Percentiles rank a stretch among this genome's conserved stretches.
phyloP scores from a whole-genome alignment of 1,140 invertebrate species.

The Temnothorax curvispinosus region DNA sequence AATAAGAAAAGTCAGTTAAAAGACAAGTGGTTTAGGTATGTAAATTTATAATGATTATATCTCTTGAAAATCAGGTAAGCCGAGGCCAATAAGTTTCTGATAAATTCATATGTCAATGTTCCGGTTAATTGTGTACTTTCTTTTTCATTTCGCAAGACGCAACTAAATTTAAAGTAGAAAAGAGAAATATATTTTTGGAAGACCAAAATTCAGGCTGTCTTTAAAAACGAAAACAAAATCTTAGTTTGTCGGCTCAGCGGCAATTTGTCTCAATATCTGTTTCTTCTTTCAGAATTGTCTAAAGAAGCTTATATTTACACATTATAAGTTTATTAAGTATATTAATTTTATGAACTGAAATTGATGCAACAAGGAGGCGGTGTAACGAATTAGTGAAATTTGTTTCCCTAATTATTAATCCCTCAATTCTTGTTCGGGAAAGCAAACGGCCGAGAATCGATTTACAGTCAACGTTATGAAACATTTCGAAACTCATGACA shows the following conservation, averaged over 20 bases:
- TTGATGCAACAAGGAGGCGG: not conserved
- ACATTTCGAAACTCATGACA: constrained; percentile 39
- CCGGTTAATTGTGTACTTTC: not conserved
- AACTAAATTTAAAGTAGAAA: not conserved
- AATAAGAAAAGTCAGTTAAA: not conserved
- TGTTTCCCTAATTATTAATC: constrained; percentile 8
- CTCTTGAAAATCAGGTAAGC: too few species aligned
- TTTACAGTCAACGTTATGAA: constrained; percentile 37
- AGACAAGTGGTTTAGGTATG: not conserved
- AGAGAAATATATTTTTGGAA: not conserved
- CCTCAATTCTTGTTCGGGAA: not conserved
- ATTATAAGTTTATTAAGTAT: not conserved
- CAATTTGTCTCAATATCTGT: not conserved
- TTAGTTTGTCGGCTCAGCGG: not conserved
- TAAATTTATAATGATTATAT: not conserved
- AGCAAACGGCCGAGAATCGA: not conserved
- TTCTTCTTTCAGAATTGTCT: not conserved
- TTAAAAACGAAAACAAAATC: not conserved
- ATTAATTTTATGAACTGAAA: constrained; percentile 24
- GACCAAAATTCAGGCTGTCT: not conserved
- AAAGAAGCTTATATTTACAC: not conserved
- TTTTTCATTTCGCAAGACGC: not conserved
- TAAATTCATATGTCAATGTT: not conserved
- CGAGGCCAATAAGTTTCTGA: not conserved
- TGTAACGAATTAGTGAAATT: constrained; percentile 22